A percentile compares a stretch with the other conserved stretches of the same genome.
Evolutionary conservation across 2,888 invertebrate genomes (phyloP).

Genomic region (Drosophila anceps): DNA sequence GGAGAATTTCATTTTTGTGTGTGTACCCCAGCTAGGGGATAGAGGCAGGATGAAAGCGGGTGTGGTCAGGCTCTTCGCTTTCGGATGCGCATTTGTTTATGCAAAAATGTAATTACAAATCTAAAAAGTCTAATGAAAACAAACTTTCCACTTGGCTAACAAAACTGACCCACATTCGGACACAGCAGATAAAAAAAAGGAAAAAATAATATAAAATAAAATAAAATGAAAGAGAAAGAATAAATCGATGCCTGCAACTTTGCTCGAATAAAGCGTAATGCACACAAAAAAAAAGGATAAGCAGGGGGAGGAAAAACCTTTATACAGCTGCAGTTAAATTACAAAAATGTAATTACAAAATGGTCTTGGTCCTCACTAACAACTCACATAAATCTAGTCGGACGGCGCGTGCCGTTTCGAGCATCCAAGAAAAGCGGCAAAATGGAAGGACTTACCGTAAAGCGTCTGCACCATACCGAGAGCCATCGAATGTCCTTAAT

Average conservation of each 20-base stretch:
- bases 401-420: conserved; percentile 65
- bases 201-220: background rate
- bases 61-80: conserved; percentile 41
- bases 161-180: conserved; percentile 61
- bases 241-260: conserved; percentile 44
- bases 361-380: conserved; percentile 37
- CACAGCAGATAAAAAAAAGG: background rate
- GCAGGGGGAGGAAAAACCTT: conserved; percentile 8
- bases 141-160: conserved; percentile 48
- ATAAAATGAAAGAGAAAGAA: conserved; percentile 13
- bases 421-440: conserved; percentile 28
- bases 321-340: conserved; percentile 65
- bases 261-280: conserved; percentile 23
- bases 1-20: conserved; percentile 32
- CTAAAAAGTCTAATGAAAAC: conserved; percentile 50
- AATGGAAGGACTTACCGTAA: conserved; percentile 89
- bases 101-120: conserved; percentile 67
- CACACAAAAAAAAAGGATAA: conserved; percentile 2
- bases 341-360: conserved; percentile 74
- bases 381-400: conserved; percentile 57
- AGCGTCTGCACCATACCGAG: conserved; percentile 96
- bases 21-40: conserved; percentile 14
- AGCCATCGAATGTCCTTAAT: conserved; percentile 96
- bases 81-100: conserved; percentile 41
- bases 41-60: conserved; percentile 34